Evolutionary conservation across 2,888 invertebrate genomes (phyloP).

Genomic region (Lithophane leautieri): DNA sequence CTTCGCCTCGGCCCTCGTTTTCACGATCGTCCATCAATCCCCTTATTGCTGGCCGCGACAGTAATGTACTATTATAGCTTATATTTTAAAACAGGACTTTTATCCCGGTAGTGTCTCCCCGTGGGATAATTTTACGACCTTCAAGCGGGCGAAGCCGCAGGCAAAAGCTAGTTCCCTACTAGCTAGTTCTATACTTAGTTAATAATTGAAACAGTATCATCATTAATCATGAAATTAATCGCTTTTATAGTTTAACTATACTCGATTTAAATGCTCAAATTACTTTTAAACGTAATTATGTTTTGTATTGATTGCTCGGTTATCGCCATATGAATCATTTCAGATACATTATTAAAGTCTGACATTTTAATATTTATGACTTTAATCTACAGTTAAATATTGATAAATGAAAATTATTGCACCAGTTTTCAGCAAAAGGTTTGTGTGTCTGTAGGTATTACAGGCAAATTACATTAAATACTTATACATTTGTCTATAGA

Average conservation of each 20-base stretch:
- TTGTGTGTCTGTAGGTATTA: background rate
- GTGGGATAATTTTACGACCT: background rate
- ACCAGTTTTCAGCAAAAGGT: background rate
- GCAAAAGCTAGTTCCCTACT: background rate
- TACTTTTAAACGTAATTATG: slow-evolving; percentile 32
- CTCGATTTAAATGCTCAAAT: slow-evolving; percentile 38
- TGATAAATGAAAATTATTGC: slow-evolving; percentile 9
- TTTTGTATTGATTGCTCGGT: slow-evolving; percentile 33
- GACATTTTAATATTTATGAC: slow-evolving; percentile 28
- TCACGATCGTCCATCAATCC: too few species aligned
- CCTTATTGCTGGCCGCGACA: too few species aligned
- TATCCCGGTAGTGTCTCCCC: background rate
- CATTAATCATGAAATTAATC: slow-evolving; percentile 41
- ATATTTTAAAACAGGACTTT: background rate
- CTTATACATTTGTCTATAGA: too few species aligned
- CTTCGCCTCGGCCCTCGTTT: too few species aligned
- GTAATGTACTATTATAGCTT: too few species aligned
- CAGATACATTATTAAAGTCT: background rate
- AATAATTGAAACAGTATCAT: slow-evolving; percentile 7
- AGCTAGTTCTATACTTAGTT: background rate
- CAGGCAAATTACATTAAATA: background rate
- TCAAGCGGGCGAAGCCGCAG: background rate
- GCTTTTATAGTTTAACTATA: slow-evolving; percentile 19
- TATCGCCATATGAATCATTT: slow-evolving; percentile 30
- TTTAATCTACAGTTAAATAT: slow-evolving; percentile 10